Percentiles rank a stretch among this genome's conserved stretches.
Evolutionary conservation across 2,888 invertebrate genomes (phyloP).

Genomic region (Sussaba pulchella): DNA sequence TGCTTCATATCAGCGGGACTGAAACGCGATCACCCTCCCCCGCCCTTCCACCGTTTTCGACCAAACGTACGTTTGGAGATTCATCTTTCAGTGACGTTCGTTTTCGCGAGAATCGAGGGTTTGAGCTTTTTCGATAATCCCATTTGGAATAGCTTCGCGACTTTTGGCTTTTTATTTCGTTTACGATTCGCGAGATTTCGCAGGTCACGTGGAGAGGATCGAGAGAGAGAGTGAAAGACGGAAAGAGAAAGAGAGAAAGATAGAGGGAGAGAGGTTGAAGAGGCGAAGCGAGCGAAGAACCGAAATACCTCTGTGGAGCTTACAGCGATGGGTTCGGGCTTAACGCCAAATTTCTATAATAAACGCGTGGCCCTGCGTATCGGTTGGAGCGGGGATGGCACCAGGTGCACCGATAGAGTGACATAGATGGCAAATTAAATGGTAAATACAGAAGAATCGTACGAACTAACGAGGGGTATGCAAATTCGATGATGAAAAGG

Average conservation of each 20-base stretch:
- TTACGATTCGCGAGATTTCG: constrained; percentile 14
- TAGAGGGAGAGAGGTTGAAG: constrained; percentile 1
- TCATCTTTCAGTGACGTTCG: constrained; percentile 21
- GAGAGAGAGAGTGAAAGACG: not conserved
- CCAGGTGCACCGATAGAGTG: constrained; percentile 39
- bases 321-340: constrained; percentile 51
- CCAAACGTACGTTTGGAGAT: not conserved
- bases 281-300: constrained; percentile 1
- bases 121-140: constrained; percentile 13
- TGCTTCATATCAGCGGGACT: constrained; percentile 20
- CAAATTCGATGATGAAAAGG: no score
- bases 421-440: constrained; percentile 19
- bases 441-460: not conserved
- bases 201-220: not conserved
- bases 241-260: constrained; percentile 8
- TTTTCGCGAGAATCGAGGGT: constrained; percentile 10
- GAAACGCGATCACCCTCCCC: constrained; percentile 10
- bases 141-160: not conserved
- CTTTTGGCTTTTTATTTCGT: constrained; percentile 1
- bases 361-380: constrained; percentile 41
- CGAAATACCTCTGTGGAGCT: constrained; percentile 28
- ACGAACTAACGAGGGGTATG: not conserved
- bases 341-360: constrained; percentile 63
- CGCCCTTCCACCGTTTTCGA: no score
- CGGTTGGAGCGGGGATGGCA: constrained; percentile 10